phyloP scores from a whole-genome alignment of 2,113 vertebrate species.

The Archilochus colubris region DNA sequence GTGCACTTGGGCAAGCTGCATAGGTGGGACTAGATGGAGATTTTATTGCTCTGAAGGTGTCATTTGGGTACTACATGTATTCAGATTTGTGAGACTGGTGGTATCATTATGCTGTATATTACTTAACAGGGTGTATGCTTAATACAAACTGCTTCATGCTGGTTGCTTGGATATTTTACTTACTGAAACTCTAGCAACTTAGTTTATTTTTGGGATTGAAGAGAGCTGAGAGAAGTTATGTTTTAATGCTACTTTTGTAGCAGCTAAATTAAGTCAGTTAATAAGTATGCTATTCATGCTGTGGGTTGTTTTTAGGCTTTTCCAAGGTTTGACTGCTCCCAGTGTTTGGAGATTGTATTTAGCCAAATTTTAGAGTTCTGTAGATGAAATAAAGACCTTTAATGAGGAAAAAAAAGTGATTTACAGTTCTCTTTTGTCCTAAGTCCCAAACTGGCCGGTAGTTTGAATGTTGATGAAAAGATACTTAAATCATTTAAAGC shows the following conservation, averaged over 20 bases:
- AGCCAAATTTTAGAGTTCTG: background rate
- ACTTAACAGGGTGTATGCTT: background rate
- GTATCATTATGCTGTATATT: too few relatives aligned
- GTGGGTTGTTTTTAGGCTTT: background rate
- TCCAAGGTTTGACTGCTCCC: background rate
- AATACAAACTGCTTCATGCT: background rate
- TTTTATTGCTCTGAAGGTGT: background rate
- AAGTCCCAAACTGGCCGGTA: constrained; percentile 1
- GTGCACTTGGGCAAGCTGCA: background rate
- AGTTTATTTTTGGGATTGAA: background rate
- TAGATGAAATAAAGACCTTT: background rate
- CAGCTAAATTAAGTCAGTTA: background rate
- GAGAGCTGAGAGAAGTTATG: background rate
- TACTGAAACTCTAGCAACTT: background rate
- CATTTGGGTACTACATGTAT: background rate
- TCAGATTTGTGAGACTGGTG: background rate
- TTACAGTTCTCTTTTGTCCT: background rate
- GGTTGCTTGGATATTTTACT: background rate
- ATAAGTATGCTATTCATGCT: background rate
- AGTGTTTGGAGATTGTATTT: background rate
- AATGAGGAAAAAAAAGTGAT: background rate
- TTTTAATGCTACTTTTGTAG: constrained; percentile 3
- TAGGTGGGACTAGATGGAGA: background rate
- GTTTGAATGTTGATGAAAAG: background rate
- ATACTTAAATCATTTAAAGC: background rate